Base-by-base conservation (phyloP, 2,888 invertebrate species). In the Phorcus lineatus region DNA sequence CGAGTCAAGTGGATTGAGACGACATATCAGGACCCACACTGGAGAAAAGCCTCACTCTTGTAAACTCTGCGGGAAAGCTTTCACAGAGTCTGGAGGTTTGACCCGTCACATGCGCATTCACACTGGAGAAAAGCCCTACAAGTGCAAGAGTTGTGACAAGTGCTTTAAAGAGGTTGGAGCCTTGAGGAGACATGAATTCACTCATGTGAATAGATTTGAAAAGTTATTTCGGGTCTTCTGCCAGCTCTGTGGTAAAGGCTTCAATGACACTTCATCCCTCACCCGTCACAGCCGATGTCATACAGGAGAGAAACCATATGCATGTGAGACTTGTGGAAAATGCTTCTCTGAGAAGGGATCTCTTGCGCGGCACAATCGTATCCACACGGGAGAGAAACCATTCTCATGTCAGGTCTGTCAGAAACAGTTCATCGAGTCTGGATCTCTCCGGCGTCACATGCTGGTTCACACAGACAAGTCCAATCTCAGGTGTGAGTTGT, bases 321-420 rank as follows among this genome's bases (percentile, higher is more conserved):
- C 19, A 19, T 70, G 70, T 40, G 70, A 40, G 19, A 36, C 28
- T 19, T 70, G 70, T 19, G 40, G 70, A 19, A 70, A 70, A 40
- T 36, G 31, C 2, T 31, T 70, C n/a, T 36, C 70, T 4, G 36
- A 31, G 7, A 70, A 36, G n/a, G 70, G 36, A 13, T 24, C 52
- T 24, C 75, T 75, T 0, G 28, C 19, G 6, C 16, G 24, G 16
- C 53, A 53, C 28, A 28, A 19, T 19, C 47, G 75, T 13, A 53
- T 75, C 52, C 75, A 75, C 75, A 53, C 52, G 9, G 74, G 79
- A 6, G 57, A 74, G 28, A 74, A 74, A 17, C 57, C 74, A 19
- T 70, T 70, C 19, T 24, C n/a, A 1, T 79, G 79, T 24, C n/a
- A 9, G n/a, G 70, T 74, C 31, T 79, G 79, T 40, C 54, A 55